A percentile compares a stretch with the other conserved stretches of the same genome.
Conservation (phyloP, 2,113 vertebrate genomes). For the Varanus komodoensis region DNA sequence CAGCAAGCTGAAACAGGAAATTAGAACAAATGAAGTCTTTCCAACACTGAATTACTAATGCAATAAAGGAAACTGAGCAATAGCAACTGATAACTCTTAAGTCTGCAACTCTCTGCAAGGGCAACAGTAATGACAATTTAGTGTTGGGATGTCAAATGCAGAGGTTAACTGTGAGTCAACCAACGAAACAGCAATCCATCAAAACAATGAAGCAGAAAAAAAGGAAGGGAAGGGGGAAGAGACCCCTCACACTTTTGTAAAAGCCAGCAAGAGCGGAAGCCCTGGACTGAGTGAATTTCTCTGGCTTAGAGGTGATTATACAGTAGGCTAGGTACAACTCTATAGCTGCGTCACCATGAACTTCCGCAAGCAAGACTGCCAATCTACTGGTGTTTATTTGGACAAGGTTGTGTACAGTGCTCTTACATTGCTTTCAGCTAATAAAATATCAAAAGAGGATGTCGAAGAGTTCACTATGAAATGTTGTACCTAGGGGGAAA, state of each 20-base stretch:
- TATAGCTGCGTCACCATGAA: slow-evolving; percentile 43
- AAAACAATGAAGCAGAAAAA: neutral
- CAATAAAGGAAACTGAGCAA: neutral
- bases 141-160: neutral
- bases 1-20: slow-evolving; percentile 15
- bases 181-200: neutral
- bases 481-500: slow-evolving; percentile 42
- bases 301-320: neutral
- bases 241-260: slow-evolving; percentile 7
- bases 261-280: neutral
- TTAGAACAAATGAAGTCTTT: neutral
- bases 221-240: neutral
- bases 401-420: slow-evolving; percentile 67
- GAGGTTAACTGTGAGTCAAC: neutral
- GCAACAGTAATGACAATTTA: neutral
- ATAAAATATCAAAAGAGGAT: slow-evolving; percentile 38
- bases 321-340: slow-evolving; percentile 5
- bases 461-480: slow-evolving; percentile 56
- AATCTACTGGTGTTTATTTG: slow-evolving; percentile 69
- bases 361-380: slow-evolving; percentile 63
- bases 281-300: slow-evolving; percentile 28
- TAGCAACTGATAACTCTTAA: neutral
- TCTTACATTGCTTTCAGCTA: slow-evolving; percentile 49
- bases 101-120: neutral
- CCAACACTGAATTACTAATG: neutral